phyloP scores from a whole-genome alignment of 2,888 invertebrate genomes.

The Sinelater perroti region DNA sequence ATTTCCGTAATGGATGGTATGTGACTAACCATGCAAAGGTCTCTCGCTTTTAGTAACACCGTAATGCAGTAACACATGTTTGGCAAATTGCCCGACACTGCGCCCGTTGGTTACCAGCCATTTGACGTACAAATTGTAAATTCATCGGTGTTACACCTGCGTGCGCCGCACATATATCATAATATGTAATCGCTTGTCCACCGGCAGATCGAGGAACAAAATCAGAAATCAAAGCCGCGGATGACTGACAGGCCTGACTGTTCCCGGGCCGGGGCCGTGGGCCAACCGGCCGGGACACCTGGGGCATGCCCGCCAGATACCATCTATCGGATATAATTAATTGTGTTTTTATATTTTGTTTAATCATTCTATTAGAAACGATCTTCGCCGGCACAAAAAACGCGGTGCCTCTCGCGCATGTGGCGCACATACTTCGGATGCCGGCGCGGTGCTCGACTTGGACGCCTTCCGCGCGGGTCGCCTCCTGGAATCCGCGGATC shows the following conservation, averaged over 20 bases:
- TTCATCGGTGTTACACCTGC: conserved; percentile 26
- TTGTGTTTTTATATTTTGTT: conserved; percentile 63
- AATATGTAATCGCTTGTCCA: conserved; percentile 29
- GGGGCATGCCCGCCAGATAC: conserved; percentile 57
- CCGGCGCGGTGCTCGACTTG: too few relatives aligned
- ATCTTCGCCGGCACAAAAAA: conserved; percentile 45
- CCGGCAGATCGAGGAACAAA: conserved; percentile 46
- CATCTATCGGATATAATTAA: conserved; percentile 61
- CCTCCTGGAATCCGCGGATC: too few relatives aligned
- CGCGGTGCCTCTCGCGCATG: conserved; percentile 39
- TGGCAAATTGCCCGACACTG: conserved; percentile 20
- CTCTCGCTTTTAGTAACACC: conserved; percentile 6
- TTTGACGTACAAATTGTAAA: conserved; percentile 27
- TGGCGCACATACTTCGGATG: conserved; percentile 56
- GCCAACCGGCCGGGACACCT: conserved; percentile 56
- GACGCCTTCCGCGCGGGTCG: too few relatives aligned
- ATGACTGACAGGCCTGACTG: conserved; percentile 56
- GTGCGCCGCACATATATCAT: conserved; percentile 18
- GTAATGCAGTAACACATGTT: conserved; percentile 18
- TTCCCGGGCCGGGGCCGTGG: conserved; percentile 46
- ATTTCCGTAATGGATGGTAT: too few relatives aligned
- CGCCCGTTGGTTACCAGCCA: conserved; percentile 14
- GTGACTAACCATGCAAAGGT: too few relatives aligned
- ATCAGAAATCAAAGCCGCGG: conserved; percentile 50
- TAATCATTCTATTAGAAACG: conserved; percentile 61